Conservation (phyloP, 2,888 invertebrate genomes). For the Drepana falcataria region DNA sequence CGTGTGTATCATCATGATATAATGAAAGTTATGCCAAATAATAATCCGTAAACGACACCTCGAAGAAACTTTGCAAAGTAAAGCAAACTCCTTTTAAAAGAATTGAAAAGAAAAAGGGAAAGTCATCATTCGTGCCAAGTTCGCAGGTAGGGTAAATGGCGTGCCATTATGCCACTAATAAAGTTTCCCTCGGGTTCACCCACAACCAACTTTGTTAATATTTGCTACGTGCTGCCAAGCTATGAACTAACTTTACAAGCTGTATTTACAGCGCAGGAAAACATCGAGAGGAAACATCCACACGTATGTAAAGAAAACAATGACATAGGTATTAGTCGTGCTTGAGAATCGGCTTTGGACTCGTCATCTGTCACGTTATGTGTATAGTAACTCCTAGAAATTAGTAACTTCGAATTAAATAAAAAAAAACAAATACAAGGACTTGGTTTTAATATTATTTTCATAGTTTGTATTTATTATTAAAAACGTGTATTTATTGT, state of each 20-base stretch:
- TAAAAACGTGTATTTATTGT: no score
- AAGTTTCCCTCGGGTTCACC: slow-evolving; percentile 24
- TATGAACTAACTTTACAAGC: slow-evolving; percentile 4
- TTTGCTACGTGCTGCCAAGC: slow-evolving; percentile 20
- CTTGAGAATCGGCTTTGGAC: no score
- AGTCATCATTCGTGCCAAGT: slow-evolving; percentile 20
- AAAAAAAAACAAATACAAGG: no score
- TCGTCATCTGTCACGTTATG: no score
- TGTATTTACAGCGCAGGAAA: slow-evolving; percentile 7
- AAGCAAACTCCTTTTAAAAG: slow-evolving; percentile 12
- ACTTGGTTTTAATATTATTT: no score
- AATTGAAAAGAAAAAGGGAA: slow-evolving; percentile 14
- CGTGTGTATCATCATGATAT: neutral
- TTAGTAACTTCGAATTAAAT: no score
- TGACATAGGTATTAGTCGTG: no score
- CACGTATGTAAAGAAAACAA: no score
- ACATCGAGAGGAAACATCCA: no score
- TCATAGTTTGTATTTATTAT: no score
- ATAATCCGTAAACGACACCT: neutral
- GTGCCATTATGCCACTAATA: slow-evolving; percentile 34
- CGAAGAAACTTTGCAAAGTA: slow-evolving; percentile 2
- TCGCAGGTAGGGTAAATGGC: slow-evolving; percentile 28
- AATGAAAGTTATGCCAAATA: neutral
- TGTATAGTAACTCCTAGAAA: no score
- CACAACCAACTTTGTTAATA: slow-evolving; percentile 27